phyloP scores from a whole-genome alignment of 1,140 invertebrate species.

The Bilobella aurantiaca region DNA sequence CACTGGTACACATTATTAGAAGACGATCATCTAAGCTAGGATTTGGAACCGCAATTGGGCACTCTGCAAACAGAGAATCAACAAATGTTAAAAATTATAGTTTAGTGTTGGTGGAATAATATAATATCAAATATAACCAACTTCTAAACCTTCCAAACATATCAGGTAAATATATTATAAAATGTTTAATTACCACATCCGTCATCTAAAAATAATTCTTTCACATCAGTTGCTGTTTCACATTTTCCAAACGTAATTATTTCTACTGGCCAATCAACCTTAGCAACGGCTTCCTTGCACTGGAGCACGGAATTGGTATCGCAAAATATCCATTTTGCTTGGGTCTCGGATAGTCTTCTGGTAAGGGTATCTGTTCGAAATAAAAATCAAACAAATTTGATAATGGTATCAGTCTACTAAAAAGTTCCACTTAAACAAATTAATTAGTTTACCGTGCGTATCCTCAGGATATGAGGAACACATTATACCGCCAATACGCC shows the following conservation, averaged over 20 bases:
- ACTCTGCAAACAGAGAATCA: conserved; percentile 10
- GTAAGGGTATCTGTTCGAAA: conserved; percentile 24
- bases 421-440: not conserved
- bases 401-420: not conserved
- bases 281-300: conserved; percentile 7
- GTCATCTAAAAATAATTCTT: conserved; percentile 27
- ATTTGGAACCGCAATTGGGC: conserved; percentile 5
- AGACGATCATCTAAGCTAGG: conserved; percentile 19
- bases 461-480: conserved; percentile 33
- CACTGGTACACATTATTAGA: conserved; percentile 29
- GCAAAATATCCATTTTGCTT: conserved; percentile 30
- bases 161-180: not conserved
- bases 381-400: not conserved
- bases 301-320: conserved; percentile 18
- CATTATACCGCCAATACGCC: conserved; percentile 30
- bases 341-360: conserved; percentile 17
- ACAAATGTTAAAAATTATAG: no score
- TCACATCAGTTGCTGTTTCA: conserved; percentile 20
- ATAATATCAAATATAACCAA: no score
- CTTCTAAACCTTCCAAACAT: no score
- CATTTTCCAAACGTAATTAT: conserved; percentile 23
- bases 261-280: conserved; percentile 25
- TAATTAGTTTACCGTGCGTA: conserved; percentile 17
- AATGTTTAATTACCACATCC: conserved; percentile 19
- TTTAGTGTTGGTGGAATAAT: no score